These are phyloP conservation scores for Scytalopus superciliaris DNA, from an alignment of 2,113 vertebrate genomes.

Conservation along the genomic window DNA sequence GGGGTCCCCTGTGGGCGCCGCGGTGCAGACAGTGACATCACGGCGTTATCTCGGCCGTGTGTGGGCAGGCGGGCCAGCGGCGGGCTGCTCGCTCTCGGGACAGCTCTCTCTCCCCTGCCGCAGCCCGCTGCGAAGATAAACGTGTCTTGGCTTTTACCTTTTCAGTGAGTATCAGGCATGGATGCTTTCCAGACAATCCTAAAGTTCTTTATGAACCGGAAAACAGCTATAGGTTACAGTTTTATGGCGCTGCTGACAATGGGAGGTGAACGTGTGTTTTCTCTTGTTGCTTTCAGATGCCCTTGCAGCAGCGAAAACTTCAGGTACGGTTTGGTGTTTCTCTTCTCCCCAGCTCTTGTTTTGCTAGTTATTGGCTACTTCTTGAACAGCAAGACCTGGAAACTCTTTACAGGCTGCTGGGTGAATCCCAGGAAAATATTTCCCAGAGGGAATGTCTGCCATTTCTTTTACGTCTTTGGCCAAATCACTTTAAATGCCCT, in stretches of 20 bases:
- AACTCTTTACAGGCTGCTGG: slow-evolving; percentile 91
- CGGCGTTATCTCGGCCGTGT: not conserved
- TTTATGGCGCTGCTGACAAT: slow-evolving; percentile 89
- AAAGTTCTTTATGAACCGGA: slow-evolving; percentile 84
- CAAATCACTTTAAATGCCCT: slow-evolving; percentile 77
- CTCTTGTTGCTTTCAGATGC: slow-evolving; percentile 90
- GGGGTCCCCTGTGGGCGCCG: not conserved
- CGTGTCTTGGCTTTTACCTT: not conserved
- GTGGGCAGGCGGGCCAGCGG: not conserved
- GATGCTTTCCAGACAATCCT: slow-evolving; percentile 83
- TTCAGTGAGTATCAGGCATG: slow-evolving; percentile 68
- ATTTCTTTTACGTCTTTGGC: slow-evolving; percentile 62
- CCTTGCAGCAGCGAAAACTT: slow-evolving; percentile 89
- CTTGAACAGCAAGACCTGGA: slow-evolving; percentile 83
- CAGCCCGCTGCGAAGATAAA: not conserved
- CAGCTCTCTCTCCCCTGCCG: slow-evolving; percentile 38
- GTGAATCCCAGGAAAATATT: slow-evolving; percentile 75
- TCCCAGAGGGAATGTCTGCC: slow-evolving; percentile 49
- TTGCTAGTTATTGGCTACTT: slow-evolving; percentile 85
- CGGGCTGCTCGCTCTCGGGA: not conserved
- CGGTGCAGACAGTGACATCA: not conserved
- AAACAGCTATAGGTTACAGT: slow-evolving; percentile 89
- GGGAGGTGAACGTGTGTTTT: slow-evolving; percentile 87
- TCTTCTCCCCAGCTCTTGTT: slow-evolving; percentile 86
- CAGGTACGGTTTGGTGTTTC: slow-evolving; percentile 84